These are phyloP conservation scores for Plagodis pulveraria DNA, from an alignment of 2,888 invertebrate genomes.

Conservation along the genomic window DNA sequence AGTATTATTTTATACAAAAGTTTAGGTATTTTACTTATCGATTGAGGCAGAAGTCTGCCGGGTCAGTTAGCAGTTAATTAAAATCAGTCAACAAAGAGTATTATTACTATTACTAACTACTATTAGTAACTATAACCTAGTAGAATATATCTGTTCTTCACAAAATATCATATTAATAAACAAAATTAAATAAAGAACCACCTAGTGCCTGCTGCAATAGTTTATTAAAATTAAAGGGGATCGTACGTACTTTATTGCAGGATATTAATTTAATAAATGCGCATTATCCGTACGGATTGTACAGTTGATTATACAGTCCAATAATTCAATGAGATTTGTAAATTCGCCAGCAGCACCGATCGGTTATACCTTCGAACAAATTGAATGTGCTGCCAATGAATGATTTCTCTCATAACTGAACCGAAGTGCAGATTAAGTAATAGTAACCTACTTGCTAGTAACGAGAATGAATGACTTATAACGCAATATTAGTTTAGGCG, in stretches of 20 bases:
- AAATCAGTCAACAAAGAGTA: no score
- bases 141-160: no score
- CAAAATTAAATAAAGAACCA: slow-evolving; percentile 11
- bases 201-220: slow-evolving; percentile 7
- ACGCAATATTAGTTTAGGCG: no score
- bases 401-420: slow-evolving; percentile 26
- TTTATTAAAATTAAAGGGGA: slow-evolving; percentile 6
- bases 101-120: no score
- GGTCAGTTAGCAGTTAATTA: no score
- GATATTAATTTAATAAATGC: slow-evolving; percentile 17
- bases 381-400: slow-evolving; percentile 34
- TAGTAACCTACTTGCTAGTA: no score
- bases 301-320: slow-evolving; percentile 14
- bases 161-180: neutral
- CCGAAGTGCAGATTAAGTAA: neutral
- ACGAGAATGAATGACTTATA: no score
- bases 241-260: slow-evolving; percentile 8
- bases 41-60: no score
- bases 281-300: slow-evolving; percentile 12
- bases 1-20: no score
- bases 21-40: no score
- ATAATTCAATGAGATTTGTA: slow-evolving; percentile 37
- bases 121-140: no score
- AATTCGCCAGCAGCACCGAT: slow-evolving; percentile 43
- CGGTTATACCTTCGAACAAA: slow-evolving; percentile 37